These are phyloP conservation scores for Uropetala carovei DNA, from an alignment of 2,888 invertebrate genomes.

Conservation along the genomic window DNA sequence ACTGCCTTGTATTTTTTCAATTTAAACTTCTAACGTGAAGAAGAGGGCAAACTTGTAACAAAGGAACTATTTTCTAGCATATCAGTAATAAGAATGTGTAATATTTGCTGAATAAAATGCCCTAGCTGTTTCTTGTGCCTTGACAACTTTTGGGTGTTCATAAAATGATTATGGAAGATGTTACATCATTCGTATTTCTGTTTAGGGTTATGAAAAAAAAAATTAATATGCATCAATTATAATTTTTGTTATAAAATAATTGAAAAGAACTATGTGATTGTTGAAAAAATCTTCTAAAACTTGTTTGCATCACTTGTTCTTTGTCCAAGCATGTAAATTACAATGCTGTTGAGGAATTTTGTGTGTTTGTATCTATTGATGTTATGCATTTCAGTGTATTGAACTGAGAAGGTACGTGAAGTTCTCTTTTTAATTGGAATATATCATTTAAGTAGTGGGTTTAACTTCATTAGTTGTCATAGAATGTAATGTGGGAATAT, in stretches of 20 bases:
- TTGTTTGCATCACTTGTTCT: background rate
- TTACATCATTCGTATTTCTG: background rate
- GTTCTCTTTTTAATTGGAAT: background rate
- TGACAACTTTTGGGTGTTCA: background rate
- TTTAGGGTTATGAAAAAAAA: background rate
- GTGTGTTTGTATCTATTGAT: background rate
- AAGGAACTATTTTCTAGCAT: no score
- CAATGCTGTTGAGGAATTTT: background rate
- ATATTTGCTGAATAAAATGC: no score
- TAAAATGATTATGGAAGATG: background rate
- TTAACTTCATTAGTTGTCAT: no score
- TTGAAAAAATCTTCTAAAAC: background rate
- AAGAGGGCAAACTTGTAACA: no score
- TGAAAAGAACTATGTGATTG: background rate
- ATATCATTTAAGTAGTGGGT: no score
- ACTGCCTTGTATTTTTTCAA: no score
- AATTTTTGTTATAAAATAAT: background rate
- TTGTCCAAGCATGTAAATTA: background rate
- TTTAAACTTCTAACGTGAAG: no score
- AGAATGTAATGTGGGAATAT: no score
- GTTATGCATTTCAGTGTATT: background rate
- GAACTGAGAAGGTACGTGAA: background rate
- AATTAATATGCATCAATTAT: background rate
- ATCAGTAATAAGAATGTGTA: no score
- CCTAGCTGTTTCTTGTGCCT: background rate